Evolutionary conservation across 2,888 invertebrate species (phyloP), one percentile per base, ranked within the genome.

Genomic region (Drosophila parthenogenetica): DNA sequence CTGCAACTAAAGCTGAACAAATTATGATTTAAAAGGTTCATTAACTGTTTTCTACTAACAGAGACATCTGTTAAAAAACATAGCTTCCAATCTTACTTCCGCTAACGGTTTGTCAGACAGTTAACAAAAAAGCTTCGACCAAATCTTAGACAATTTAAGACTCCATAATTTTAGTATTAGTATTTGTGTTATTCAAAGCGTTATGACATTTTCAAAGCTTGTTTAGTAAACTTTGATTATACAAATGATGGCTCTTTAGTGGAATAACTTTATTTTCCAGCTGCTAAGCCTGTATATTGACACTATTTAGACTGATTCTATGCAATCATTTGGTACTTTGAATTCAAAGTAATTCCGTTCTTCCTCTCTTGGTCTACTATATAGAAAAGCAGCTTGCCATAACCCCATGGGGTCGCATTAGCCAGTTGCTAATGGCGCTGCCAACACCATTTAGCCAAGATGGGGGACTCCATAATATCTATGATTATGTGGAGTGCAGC

Each of bases 401-500:
- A 73, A 86, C 78, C 82, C 81, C 85, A 81, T 81, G 81, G 55
- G 64, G 76, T 69, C 4, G 64, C 77, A 75, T 86, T 83, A 83
- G 81, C 79, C 68, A n/a, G 57, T 53, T 54, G 83, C 72, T 75
- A 75, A 70, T 67, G 71, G 46, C 65, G 63, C 69, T 83, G 84
- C 75, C 83, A 86, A 86, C 79, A 69, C 68, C 70, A 81, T 80
- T 80, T 76, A 68, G 78, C 73, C 79, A 51, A 61, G 71, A 29
- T 62, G 53, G 67, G 61, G 72, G 70, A 35, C 64, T 64, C 61
- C 77, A 87, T 85, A 77, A 87, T 86, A 74, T 81, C 79, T 73
- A 83, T 79, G 86, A 85, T 83, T 85, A 85, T 79, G 74, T 58
- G 46, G 69, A 59, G 85, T 77, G 81, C 78, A 78, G 81, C 81